These are phyloP conservation scores for Selene dorsalis DNA, from an alignment of 2,797 vertebrate species.

Conservation along the genomic window DNA sequence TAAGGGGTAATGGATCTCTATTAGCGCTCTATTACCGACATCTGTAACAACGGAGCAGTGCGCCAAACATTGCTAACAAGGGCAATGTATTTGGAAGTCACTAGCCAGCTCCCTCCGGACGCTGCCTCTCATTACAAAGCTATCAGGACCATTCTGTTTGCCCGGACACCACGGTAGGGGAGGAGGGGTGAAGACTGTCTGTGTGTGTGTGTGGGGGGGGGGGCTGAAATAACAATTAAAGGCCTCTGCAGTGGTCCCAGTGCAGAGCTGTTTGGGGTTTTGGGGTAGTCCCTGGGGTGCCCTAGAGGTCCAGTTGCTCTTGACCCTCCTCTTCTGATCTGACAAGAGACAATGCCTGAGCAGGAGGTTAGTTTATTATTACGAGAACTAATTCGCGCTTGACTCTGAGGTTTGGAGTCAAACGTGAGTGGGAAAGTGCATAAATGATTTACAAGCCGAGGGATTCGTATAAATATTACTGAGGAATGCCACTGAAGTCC, in stretches of 20 bases:
- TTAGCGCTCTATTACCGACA: slow-evolving; percentile 85
- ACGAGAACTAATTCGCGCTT: slow-evolving; percentile 64
- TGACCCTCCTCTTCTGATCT: slow-evolving; percentile 75
- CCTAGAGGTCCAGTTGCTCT: slow-evolving; percentile 76
- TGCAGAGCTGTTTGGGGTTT: slow-evolving; percentile 56
- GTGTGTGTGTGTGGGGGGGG: slow-evolving; percentile 27
- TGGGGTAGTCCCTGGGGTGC: slow-evolving; percentile 64
- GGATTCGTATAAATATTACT: slow-evolving; percentile 73
- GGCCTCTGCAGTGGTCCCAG: slow-evolving; percentile 61
- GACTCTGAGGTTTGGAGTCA: slow-evolving; percentile 69
- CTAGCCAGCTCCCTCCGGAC: slow-evolving; percentile 80
- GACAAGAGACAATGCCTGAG: slow-evolving; percentile 67
- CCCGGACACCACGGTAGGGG: slow-evolving; percentile 66
- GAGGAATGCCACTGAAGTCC: slow-evolving; percentile 70
- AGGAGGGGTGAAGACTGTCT: slow-evolving; percentile 52
- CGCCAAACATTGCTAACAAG: slow-evolving; percentile 85
- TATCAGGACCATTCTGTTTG: slow-evolving; percentile 81
- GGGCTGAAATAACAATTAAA: slow-evolving; percentile 83
- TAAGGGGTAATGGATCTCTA: slow-evolving; percentile 86
- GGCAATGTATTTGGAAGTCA: slow-evolving; percentile 87
- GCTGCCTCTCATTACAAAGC: slow-evolving; percentile 79
- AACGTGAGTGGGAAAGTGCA: slow-evolving; percentile 72
- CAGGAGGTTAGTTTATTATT: slow-evolving; percentile 76
- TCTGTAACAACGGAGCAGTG: slow-evolving; percentile 82
- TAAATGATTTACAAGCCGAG: slow-evolving; percentile 77